Evolutionary conservation across 2,797 vertebrate genomes (phyloP).

Genomic region (Mus minutoides): DNA sequence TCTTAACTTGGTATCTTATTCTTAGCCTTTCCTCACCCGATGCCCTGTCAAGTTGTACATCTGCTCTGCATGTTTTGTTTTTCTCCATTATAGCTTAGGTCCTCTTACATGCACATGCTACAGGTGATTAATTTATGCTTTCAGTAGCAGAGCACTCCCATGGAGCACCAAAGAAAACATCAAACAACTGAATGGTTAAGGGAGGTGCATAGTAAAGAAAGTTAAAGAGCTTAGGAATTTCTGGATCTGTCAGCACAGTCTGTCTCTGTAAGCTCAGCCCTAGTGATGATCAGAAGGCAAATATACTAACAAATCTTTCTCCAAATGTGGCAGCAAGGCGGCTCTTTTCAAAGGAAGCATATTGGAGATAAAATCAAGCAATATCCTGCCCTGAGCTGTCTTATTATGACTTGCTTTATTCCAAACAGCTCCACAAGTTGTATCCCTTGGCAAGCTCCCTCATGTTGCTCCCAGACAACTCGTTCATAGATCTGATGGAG

Average conservation of each 20-base stretch:
- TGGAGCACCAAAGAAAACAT: background rate
- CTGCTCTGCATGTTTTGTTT: background rate
- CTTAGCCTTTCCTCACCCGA: background rate
- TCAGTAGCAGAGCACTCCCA: background rate
- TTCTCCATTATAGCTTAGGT: background rate
- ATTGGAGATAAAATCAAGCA: constrained; percentile 74
- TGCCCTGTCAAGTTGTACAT: background rate
- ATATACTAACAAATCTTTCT: constrained; percentile 79
- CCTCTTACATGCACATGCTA: background rate
- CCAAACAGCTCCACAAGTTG: constrained; percentile 54
- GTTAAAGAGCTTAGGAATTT: constrained; percentile 31
- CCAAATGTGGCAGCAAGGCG: constrained; percentile 71
- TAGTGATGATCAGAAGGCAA: constrained; percentile 68
- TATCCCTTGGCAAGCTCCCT: constrained; percentile 2
- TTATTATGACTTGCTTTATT: constrained; percentile 72
- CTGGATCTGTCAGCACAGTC: constrained; percentile 36
- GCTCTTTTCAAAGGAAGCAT: constrained; percentile 72
- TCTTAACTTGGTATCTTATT: background rate
- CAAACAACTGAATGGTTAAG: constrained; percentile 1
- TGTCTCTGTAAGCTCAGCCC: constrained; percentile 57
- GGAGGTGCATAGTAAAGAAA: background rate
- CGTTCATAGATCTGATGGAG: constrained; percentile 73
- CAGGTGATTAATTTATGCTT: background rate
- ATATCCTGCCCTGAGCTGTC: constrained; percentile 64
- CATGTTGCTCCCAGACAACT: constrained; percentile 72